Percentiles rank a stretch among this genome's conserved stretches.
These are phyloP conservation scores for Lutraria rhynchaena DNA, from an alignment of 1,140 invertebrate genomes.

Conservation along the genomic window DNA sequence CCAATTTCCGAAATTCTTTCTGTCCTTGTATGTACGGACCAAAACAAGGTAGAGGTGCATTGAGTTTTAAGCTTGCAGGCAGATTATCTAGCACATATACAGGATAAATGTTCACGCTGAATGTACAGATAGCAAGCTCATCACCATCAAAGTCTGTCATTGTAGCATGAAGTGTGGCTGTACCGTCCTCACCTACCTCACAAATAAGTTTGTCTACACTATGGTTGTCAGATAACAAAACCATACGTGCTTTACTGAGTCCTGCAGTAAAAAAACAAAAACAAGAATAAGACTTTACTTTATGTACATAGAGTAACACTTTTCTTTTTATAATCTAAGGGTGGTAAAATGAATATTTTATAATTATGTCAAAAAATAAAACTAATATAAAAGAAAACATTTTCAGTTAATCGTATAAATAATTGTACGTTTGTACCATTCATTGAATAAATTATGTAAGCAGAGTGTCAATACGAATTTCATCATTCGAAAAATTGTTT, in stretches of 20 bases:
- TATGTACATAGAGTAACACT: too few species aligned
- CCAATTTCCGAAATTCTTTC: constrained; percentile 31
- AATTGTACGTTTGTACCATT: too few species aligned
- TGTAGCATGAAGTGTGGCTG: constrained; percentile 30
- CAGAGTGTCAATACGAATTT: too few species aligned
- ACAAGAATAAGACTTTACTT: too few species aligned
- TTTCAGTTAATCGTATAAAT: too few species aligned
- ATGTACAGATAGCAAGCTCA: constrained; percentile 9
- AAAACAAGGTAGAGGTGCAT: constrained; percentile 48
- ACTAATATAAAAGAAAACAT: too few species aligned
- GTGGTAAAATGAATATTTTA: too few species aligned
- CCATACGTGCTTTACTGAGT: constrained; percentile 9
- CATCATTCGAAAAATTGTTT: too few species aligned
- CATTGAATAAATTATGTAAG: too few species aligned
- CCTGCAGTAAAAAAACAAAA: constrained; percentile 3
- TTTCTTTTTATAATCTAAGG: too few species aligned
- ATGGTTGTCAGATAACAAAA: constrained; percentile 32
- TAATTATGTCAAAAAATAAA: too few species aligned
- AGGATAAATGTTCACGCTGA: constrained; percentile 42
- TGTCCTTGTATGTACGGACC: constrained; percentile 48
- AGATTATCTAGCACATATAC: constrained; percentile 25
- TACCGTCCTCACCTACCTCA: constrained; percentile 33
- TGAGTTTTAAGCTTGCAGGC: constrained; percentile 36
- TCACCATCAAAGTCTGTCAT: constrained; percentile 33
- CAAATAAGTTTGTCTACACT: constrained; percentile 43